phyloP scores from a whole-genome alignment of 2,888 invertebrate species.

The Cephus pygmeus region DNA sequence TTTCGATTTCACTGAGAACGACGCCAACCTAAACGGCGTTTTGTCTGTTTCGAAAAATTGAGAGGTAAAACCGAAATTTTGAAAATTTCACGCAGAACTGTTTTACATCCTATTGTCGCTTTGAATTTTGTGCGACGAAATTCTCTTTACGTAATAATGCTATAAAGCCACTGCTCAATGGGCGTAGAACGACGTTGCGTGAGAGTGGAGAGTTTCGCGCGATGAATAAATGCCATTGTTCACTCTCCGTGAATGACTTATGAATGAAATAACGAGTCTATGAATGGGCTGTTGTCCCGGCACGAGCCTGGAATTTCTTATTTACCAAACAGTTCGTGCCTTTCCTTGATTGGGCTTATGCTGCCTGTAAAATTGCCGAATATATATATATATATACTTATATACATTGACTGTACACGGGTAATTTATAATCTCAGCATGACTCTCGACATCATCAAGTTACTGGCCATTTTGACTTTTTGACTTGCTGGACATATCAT shows the following conservation, averaged over 20 bases:
- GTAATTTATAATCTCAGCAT: neutral
- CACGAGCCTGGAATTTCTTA: slow-evolving; percentile 32
- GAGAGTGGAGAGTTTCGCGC: slow-evolving; percentile 1
- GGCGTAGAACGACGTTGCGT: neutral
- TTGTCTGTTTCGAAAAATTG: slow-evolving; percentile 6
- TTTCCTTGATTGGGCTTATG: neutral
- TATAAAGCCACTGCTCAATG: slow-evolving; percentile 1
- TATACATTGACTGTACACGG: neutral
- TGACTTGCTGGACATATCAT: neutral
- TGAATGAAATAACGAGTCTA: slow-evolving; percentile 27
- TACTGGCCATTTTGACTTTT: neutral
- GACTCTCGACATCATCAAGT: neutral
- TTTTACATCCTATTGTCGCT: neutral
- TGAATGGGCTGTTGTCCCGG: slow-evolving; percentile 26
- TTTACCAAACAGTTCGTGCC: slow-evolving; percentile 5
- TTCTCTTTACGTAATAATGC: slow-evolving; percentile 1
- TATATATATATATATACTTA: neutral
- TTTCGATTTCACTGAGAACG: slow-evolving; percentile 15
- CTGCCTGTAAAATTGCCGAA: neutral
- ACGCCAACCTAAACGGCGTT: slow-evolving; percentile 44
- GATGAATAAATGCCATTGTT: slow-evolving; percentile 25
- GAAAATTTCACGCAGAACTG: slow-evolving; percentile 4
- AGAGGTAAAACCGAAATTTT: neutral
- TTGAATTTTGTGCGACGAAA: neutral
- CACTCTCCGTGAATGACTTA: slow-evolving; percentile 22